Conservation (phyloP, 2,797 vertebrate genomes). For the Smutsia gigantea region DNA sequence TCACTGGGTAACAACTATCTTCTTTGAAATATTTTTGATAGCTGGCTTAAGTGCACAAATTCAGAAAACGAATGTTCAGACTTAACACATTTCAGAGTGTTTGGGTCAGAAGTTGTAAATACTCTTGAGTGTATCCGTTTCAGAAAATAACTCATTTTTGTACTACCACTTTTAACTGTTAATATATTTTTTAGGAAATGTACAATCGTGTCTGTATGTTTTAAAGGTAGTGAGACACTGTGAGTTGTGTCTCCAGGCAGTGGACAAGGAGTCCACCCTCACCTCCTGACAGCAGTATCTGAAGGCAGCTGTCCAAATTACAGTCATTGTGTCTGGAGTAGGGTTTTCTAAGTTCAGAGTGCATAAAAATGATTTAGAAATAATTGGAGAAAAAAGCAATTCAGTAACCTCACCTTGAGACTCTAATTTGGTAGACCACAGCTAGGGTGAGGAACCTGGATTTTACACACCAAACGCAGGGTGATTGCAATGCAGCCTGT, state of each 20-base stretch:
- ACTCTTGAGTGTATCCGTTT: not conserved
- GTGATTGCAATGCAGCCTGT: not conserved
- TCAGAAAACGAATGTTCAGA: not conserved
- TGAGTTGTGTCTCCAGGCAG: not conserved
- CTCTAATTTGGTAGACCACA: not conserved
- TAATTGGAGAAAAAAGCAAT: not conserved
- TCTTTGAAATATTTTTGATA: not conserved
- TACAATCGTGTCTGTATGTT: not conserved
- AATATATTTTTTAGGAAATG: not conserved
- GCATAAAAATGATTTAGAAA: not conserved
- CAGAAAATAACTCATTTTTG: not conserved
- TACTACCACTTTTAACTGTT: not conserved
- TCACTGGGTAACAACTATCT: not conserved
- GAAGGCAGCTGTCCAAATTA: not conserved
- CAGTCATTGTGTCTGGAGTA: not conserved
- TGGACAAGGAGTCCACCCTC: not conserved
- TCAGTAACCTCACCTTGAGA: not conserved
- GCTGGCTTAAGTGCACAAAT: not conserved
- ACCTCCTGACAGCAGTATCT: not conserved
- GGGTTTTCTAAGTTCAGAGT: not conserved
- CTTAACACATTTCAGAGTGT: not conserved
- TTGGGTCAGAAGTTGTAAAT: not conserved
- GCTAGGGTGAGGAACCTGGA: not conserved
- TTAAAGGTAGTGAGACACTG: not conserved
- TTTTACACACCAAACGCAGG: not conserved